A percentile compares a stretch with the other conserved stretches of the same genome.
phyloP scores from a whole-genome alignment of 2,113 vertebrate genomes.

The Ailuropoda melanoleuca region DNA sequence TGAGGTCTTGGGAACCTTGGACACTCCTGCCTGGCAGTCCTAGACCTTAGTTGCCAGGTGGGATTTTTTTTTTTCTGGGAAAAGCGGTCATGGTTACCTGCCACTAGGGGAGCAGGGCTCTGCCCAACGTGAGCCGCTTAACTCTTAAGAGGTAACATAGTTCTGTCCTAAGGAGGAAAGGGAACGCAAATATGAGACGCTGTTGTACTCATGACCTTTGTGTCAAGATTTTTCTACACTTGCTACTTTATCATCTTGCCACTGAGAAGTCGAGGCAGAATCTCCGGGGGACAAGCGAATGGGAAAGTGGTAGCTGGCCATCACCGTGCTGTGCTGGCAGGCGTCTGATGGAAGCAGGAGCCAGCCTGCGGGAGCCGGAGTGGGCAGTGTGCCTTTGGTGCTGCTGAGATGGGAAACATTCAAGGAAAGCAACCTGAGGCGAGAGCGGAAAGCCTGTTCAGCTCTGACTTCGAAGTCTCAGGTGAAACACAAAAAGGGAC shows the following conservation, averaged over 20 bases:
- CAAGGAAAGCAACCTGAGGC: background rate
- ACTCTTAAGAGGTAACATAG: background rate
- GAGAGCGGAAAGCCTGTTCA: background rate
- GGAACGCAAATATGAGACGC: background rate
- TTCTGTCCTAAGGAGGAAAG: background rate
- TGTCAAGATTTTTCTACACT: background rate
- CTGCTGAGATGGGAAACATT: background rate
- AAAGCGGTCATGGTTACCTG: background rate
- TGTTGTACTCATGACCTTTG: background rate
- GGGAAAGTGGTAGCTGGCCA: background rate
- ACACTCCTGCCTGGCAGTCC: background rate
- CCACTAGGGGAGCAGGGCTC: background rate
- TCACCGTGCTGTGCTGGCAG: background rate
- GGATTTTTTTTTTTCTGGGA: background rate
- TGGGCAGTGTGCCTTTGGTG: background rate
- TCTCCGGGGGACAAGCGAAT: background rate
- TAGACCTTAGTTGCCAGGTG: background rate
- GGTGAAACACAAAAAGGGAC: background rate
- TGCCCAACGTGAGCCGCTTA: background rate
- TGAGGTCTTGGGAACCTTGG: background rate
- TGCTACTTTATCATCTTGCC: background rate
- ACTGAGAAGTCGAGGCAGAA: background rate
- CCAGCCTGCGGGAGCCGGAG: background rate
- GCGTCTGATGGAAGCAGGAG: background rate
- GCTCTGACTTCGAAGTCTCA: background rate